Base-by-base conservation (phyloP, 2,797 vertebrate species). In the Neomorphus geoffroyi region DNA sequence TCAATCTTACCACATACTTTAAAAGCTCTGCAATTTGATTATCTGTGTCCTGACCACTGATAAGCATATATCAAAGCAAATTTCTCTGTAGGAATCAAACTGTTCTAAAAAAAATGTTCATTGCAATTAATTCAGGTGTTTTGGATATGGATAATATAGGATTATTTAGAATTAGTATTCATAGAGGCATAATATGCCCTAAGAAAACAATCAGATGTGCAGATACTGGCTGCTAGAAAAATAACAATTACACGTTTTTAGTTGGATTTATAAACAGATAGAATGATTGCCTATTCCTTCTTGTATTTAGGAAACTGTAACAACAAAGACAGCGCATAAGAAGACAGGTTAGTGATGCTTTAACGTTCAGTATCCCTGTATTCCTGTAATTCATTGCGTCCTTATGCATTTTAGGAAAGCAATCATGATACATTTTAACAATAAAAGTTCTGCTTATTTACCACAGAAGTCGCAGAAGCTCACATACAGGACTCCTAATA, bases 161-260 rank as follows among this genome's bases (percentile, higher is more conserved):
- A 35, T 15, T 21, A 43, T 23, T n/a, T 19, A 64, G 32, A 81
- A 54, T 18, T 50, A 67, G 85, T n/a, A 10, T 5, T 65, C 13
- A 35, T 33, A 82, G 70, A n/a, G 21, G 1, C 8, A 13, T 24
- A 71, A 33, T 6, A 18, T 57, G 26, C 2, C 7, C 9, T 16
- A 1, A 0, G 27, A 14, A 9, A 57, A 26, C 16, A 56, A 28
- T 1, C 16, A 50, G 13, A 32, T 22, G 4, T 23, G 11, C 9
- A 57, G 26, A 41, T 18, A 53, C 2, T 57, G 12, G 6, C 48
- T 60, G 3, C 5, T 70, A 43, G 23, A 48, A 84, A 81, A 79
- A 35, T 43, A 75, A 48, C 28, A 57, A 39, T 21, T 4, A 62
- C 2, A 51, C 8, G 30, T 56, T 86, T 71, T 46, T 28, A 28